phyloP scores from a whole-genome alignment of 2,888 invertebrate species.

The Cerceris ruficornis region DNA sequence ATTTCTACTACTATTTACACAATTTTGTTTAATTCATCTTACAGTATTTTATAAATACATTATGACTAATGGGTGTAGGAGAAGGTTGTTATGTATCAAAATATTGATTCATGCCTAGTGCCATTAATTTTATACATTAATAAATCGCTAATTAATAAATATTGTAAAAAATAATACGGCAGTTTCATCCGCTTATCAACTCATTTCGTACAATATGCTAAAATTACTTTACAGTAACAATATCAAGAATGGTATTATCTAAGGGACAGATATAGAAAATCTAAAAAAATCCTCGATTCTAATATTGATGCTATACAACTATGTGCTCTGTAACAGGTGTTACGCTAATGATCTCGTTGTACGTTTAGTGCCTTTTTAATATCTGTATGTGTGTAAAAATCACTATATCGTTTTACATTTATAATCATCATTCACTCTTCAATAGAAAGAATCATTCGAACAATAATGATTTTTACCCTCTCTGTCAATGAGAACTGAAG shows the following conservation, averaged over 20 bases:
- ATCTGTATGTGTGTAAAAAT: not conserved
- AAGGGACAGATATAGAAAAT: too few species aligned
- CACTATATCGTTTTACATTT: not conserved
- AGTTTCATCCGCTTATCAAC: not conserved
- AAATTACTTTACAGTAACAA: not conserved
- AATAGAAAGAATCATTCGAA: not conserved
- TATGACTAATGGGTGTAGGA: too few species aligned
- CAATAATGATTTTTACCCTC: not conserved
- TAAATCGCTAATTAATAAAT: too few species aligned
- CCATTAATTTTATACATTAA: not conserved
- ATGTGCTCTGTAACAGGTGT: constrained; percentile 1
- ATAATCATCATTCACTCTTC: not conserved
- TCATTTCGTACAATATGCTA: not conserved
- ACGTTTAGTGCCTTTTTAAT: constrained; percentile 76
- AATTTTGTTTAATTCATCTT: too few species aligned
- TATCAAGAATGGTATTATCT: not conserved
- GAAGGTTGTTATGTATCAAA: too few species aligned
- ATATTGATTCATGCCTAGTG: not conserved
- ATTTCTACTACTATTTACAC: too few species aligned
- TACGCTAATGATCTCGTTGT: constrained; percentile 58
- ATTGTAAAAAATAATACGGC: not conserved
- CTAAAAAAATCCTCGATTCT: not conserved
- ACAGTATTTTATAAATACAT: too few species aligned
- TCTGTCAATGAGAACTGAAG: too few species aligned
- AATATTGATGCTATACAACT: not conserved